Base-by-base conservation (phyloP, 2,797 vertebrate species). In the Lepilemur septentrionalis region DNA sequence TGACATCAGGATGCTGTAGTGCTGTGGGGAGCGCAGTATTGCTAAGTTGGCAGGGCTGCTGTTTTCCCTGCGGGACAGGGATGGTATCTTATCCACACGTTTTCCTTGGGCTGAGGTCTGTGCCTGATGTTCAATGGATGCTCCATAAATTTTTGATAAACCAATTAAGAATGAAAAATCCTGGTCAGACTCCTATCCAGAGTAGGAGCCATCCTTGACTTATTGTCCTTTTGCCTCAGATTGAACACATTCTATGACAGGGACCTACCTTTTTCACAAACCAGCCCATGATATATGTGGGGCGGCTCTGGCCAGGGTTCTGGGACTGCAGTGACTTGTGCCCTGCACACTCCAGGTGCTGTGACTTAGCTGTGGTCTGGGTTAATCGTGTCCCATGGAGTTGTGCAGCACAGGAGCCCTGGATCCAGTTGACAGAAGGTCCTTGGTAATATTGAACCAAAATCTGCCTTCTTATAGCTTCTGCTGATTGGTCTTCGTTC, bases 1-100 rank as follows among this genome's bases (percentile, higher is more conserved):
- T 38, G 15, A 0, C 0, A 0, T 43, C 41, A 4, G 70, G 72
- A 69, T 1, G 41, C 57, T 22, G 6, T 2, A 3, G 18, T 57
- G 50, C 82, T n/a, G 1, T 13, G 46, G 52, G 55, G n/a, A 89
- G n/a, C 59, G 65, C 46, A 30, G 38, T 25, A 14, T 50, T 57
- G 28, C n/a, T 32, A n/a, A 69, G 63, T n/a, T 80, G 38, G 18
- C 3, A 4, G 41, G 48, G 41, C 38, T 43, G 32, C 52, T 22
- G 0, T 15, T 18, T 63, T 75, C 52, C 32, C 7, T 48, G 35
- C 1, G 8, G 0, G 32, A 14, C 57, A 80, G 23, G 12, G 7
- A 67, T n/a, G 28, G 18, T n/a, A 41, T 63, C n/a, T 76, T 20
- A 30, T 2, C 76, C 13, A 46, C 28, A 30, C 50, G n/a, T 67